Percentiles rank a stretch among this genome's conserved stretches.
phyloP scores from a whole-genome alignment of 2,888 invertebrate species.

The Notodonta dromedarius region DNA sequence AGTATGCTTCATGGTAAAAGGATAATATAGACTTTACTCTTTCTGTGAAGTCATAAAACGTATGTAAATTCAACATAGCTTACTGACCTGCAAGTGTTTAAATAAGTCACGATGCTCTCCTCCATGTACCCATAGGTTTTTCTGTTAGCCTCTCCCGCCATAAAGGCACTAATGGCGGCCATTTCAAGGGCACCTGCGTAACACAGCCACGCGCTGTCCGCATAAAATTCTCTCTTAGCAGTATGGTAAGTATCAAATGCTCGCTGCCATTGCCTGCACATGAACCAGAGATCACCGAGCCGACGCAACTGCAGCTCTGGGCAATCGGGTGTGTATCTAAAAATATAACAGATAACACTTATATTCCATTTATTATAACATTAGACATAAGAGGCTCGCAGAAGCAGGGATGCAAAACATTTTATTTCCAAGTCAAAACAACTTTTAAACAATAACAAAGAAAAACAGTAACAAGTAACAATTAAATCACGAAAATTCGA shows the following conservation, averaged over 20 bases:
- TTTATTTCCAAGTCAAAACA: too few relatives aligned
- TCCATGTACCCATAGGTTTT: slow-evolving; percentile 97
- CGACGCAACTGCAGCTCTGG: slow-evolving; percentile 97
- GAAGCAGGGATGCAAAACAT: too few relatives aligned
- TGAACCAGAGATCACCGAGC: slow-evolving; percentile 97
- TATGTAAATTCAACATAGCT: not conserved
- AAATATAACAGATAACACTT: too few relatives aligned
- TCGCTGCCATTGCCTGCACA: slow-evolving; percentile 96
- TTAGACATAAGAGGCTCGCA: too few relatives aligned
- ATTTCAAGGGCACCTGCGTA: slow-evolving; percentile 98
- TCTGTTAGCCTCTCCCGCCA: slow-evolving; percentile 91
- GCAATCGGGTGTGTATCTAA: slow-evolving; percentile 91
- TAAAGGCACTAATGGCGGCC: slow-evolving; percentile 96
- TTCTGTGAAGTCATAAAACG: too few relatives aligned
- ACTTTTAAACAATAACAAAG: too few relatives aligned
- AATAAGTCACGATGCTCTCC: slow-evolving; percentile 95
- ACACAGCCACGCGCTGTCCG: slow-evolving; percentile 98
- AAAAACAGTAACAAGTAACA: too few relatives aligned
- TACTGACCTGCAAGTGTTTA: slow-evolving; percentile 93
- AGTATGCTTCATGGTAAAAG: too few relatives aligned
- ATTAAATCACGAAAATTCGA: too few relatives aligned
- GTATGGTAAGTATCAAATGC: slow-evolving; percentile 97
- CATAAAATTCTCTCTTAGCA: slow-evolving; percentile 98
- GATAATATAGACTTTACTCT: too few relatives aligned
- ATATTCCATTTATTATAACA: too few relatives aligned